Percentiles rank a stretch among this genome's conserved stretches.
phyloP scores from a whole-genome alignment of 2,888 invertebrate genomes.

The Eupithecia exiguata region DNA sequence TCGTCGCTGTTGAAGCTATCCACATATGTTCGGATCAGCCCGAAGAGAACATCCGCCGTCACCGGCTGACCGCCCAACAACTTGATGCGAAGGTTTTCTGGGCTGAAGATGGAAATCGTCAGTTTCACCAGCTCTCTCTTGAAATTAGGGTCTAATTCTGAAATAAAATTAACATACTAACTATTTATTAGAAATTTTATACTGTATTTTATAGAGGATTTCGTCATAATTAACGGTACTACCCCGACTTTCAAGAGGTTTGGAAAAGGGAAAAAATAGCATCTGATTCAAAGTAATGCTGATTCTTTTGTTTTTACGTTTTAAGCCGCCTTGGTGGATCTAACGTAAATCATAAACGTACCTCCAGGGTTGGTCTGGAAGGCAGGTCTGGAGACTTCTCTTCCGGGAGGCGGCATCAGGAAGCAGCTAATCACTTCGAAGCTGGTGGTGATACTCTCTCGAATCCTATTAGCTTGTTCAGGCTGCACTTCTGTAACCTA shows the following conservation, averaged over 20 bases:
- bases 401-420: constrained; percentile 35
- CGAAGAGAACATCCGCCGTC: constrained; percentile 23
- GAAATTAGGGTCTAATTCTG: too few relatives aligned
- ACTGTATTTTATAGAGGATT: too few relatives aligned
- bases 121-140: constrained; percentile 16
- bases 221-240: too few relatives aligned
- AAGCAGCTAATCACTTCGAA: constrained; percentile 34
- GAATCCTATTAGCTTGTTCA: constrained; percentile 23
- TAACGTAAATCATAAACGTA: not conserved
- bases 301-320: too few relatives aligned
- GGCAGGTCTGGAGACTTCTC: not conserved
- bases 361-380: constrained; percentile 26
- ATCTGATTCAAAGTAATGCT: too few relatives aligned
- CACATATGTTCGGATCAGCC: constrained; percentile 31
- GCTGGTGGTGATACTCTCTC: constrained; percentile 24
- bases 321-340: too few relatives aligned
- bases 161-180: too few relatives aligned
- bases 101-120: constrained; percentile 18
- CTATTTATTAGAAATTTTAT: too few relatives aligned
- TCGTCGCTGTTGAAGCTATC: constrained; percentile 32
- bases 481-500: constrained; percentile 19
- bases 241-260: too few relatives aligned
- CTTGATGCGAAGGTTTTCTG: constrained; percentile 21
- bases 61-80: constrained; percentile 21
- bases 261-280: too few relatives aligned